phyloP scores from a whole-genome alignment of 1,140 invertebrate genomes.

The Halotydeus destructor region DNA sequence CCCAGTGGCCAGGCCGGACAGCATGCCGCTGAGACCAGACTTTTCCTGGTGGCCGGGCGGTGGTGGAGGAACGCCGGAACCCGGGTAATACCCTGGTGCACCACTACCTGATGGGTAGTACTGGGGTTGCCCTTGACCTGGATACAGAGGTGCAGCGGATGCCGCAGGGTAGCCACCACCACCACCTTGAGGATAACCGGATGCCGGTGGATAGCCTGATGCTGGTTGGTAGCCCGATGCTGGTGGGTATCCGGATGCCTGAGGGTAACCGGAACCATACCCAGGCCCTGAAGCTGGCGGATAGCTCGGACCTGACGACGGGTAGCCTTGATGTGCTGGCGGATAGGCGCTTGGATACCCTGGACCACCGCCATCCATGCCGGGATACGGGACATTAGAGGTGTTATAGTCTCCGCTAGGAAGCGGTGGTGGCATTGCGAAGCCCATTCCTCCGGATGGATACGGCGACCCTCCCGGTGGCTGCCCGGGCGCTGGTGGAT shows the following conservation, averaged over 20 bases:
- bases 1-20: conserved; percentile 2
- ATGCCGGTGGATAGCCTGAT: background rate
- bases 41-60: background rate
- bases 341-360: too few relatives aligned
- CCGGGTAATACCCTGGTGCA: background rate
- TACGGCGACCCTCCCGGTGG: too few relatives aligned
- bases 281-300: background rate
- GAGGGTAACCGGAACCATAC: background rate
- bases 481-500: conserved; percentile 1
- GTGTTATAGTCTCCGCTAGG: background rate
- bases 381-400: background rate
- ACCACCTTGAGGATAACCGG: background rate
- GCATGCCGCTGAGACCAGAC: background rate
- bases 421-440: conserved; percentile 1
- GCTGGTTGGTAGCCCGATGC: too few relatives aligned
- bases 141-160: background rate
- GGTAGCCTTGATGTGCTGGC: too few relatives aligned
- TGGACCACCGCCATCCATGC: too few relatives aligned
- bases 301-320: too few relatives aligned
- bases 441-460: background rate
- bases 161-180: background rate
- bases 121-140: background rate
- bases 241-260: too few relatives aligned
- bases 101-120: too few relatives aligned
- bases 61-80: conserved; percentile 1